phyloP scores from a whole-genome alignment of 2,797 vertebrate species.

The Apodemus agrarius region DNA sequence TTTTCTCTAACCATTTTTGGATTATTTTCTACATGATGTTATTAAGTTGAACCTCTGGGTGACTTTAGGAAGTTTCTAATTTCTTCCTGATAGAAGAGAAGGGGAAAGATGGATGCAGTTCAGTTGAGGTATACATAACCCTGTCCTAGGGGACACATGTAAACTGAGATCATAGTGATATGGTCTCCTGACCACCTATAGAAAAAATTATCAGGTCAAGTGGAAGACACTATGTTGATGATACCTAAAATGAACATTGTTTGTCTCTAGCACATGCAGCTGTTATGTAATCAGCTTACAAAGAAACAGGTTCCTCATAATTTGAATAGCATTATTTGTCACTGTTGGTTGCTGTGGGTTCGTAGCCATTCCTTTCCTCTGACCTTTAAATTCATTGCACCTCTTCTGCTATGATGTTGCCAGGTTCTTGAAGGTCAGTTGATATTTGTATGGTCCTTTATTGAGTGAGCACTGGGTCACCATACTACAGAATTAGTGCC shows the following conservation, averaged over 20 bases:
- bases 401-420: not conserved
- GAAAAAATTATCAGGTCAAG: not conserved
- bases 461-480: not conserved
- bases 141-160: not conserved
- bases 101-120: not conserved
- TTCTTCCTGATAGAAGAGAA: not conserved
- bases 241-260: not conserved
- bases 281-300: not conserved
- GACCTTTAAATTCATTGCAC: not conserved
- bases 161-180: not conserved
- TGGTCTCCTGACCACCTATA: not conserved
- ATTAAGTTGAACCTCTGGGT: not conserved
- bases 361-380: not conserved
- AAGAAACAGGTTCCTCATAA: not conserved
- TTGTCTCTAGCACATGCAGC: not conserved
- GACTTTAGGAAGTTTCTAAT: not conserved
- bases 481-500: not conserved
- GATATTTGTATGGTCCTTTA: not conserved
- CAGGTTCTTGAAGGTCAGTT: not conserved
- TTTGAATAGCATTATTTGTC: not conserved
- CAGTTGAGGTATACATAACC: rapidly evolving
- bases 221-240: not conserved
- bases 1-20: not conserved
- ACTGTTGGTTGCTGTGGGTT: not conserved
- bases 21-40: not conserved